phyloP scores from a whole-genome alignment of 2,113 vertebrate species.

The Scomber scombrus region DNA sequence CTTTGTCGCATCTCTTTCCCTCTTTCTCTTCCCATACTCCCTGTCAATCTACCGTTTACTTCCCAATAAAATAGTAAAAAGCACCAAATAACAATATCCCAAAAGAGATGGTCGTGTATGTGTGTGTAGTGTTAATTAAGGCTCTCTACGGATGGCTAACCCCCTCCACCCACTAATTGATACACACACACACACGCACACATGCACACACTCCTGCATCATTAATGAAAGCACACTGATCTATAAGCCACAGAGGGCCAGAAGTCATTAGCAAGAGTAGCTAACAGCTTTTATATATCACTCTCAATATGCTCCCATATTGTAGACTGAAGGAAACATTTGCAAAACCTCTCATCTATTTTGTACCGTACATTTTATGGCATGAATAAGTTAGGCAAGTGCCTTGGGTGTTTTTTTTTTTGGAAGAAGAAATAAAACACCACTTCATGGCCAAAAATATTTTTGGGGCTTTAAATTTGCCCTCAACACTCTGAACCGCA shows the following conservation, averaged over 20 bases:
- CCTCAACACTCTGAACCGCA: constrained; percentile 6
- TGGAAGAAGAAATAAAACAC: constrained; percentile 31
- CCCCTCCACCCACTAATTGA: constrained; percentile 71
- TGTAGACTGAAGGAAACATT: constrained; percentile 59
- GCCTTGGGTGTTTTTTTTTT: constrained; percentile 41
- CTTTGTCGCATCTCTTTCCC: constrained; percentile 5
- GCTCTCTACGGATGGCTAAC: constrained; percentile 73
- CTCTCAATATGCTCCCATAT: constrained; percentile 59
- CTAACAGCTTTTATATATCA: constrained; percentile 70
- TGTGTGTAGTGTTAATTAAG: constrained; percentile 71
- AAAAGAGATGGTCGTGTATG: constrained; percentile 34
- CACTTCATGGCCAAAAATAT: constrained; percentile 32
- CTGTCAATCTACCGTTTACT: constrained; percentile 10
- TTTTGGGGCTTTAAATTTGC: constrained; percentile 39
- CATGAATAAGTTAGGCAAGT: constrained; percentile 56
- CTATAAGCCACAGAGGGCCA: constrained; percentile 73
- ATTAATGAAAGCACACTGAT: constrained; percentile 81
- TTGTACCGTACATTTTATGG: constrained; percentile 47
- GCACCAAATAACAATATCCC: background rate
- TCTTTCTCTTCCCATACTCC: constrained; percentile 1
- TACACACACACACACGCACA: constrained; percentile 48
- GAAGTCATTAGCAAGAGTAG: constrained; percentile 75
- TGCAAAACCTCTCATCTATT: constrained; percentile 50
- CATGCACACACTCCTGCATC: constrained; percentile 73
- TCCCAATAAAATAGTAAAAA: constrained; percentile 35